A percentile compares a stretch with the other conserved stretches of the same genome.
Evolutionary conservation across 2,797 vertebrate species (phyloP).

Genomic region (Brotula barbata): DNA sequence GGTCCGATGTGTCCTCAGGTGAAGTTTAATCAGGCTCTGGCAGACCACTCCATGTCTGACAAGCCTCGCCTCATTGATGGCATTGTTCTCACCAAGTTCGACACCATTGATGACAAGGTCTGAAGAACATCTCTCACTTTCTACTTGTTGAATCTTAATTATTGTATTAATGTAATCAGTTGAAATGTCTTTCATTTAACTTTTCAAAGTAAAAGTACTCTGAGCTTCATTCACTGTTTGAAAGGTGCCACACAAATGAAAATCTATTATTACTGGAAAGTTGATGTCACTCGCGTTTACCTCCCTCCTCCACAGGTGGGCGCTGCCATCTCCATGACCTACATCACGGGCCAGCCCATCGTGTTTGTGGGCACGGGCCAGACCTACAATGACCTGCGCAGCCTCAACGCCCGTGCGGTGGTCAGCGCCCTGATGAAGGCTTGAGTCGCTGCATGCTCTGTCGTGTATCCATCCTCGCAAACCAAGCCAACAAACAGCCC

Average conservation of each 20-base stretch:
- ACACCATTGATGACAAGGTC: conserved; percentile 98
- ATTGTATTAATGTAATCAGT: no score
- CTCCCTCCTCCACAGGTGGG: conserved; percentile 83
- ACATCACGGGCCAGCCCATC: conserved; percentile 98
- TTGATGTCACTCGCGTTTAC: conserved; percentile 12
- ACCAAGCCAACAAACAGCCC: no score
- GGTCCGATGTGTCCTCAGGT: conserved; percentile 82
- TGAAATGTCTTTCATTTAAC: no score
- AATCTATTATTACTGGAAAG: conserved; percentile 2
- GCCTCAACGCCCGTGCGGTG: conserved; percentile 95
- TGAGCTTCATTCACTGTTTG: no score
- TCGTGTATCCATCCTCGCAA: conserved; percentile 32
- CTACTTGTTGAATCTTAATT: no score
- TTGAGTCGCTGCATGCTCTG: conserved; percentile 67
- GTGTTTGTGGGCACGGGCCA: conserved; percentile 98
- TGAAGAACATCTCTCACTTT: no score
- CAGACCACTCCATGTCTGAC: conserved; percentile 96
- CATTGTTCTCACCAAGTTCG: conserved; percentile 98
- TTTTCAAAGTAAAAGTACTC: no score
- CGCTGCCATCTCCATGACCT: conserved; percentile 98
- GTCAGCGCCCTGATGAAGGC: conserved; percentile 98
- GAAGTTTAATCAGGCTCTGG: conserved; percentile 98
- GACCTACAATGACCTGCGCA: conserved; percentile 98
- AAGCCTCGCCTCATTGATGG: conserved; percentile 95
- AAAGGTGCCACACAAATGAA: no score